Base-by-base conservation (phyloP, 1,140 invertebrate genomes). In the Bombus polaris region DNA sequence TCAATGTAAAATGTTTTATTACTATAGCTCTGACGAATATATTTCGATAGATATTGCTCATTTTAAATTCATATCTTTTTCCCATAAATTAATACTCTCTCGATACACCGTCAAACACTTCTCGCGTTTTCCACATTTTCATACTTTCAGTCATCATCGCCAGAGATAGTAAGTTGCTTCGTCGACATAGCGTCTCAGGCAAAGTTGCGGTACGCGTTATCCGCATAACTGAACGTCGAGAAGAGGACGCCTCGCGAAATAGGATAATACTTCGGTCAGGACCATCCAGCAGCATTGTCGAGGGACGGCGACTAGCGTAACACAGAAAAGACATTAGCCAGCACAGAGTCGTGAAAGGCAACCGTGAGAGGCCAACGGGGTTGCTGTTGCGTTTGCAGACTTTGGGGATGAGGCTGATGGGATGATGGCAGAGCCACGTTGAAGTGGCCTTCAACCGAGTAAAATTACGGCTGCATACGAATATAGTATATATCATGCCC, bases 281-380 rank as follows among this genome's bases (percentile, higher is more conserved):
- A 89, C 90, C 83, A 89, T 91, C 81, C 86, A 87, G 80, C 75
- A 86, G 62, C 88, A 91, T 87, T 91, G 89, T 85, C 90, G 88
- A 93, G 94, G 93, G 93, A 94, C 92, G 91, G 88, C 84, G 91
- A 87, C 90, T 89, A 88, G 91, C 83, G 81, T 91, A 93, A 95
- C 94, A 95, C 94, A 94, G 94, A 95, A 95, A 94, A 95, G 94
- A 94, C 94, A 95, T 94, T 94, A 95, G 93, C 92, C 81, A 87
- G 80, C 81, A 84, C 81, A 87, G 80, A 79, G 86, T 89, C 92
- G 76, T 86, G 89, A 86, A 90, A 89, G 82, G 86, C 77, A 77
- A 70, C 73, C 72, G 66, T 70, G 85, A 82, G 87, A 83, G 78
- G 76, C 74, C 57, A 72, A 68, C 62, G 57, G 76, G 81, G 74